A percentile compares a stretch with the other conserved stretches of the same genome.
These are phyloP conservation scores for Psilopsiagon aymara DNA, from an alignment of 2,113 vertebrate species.

Conservation along the genomic window DNA sequence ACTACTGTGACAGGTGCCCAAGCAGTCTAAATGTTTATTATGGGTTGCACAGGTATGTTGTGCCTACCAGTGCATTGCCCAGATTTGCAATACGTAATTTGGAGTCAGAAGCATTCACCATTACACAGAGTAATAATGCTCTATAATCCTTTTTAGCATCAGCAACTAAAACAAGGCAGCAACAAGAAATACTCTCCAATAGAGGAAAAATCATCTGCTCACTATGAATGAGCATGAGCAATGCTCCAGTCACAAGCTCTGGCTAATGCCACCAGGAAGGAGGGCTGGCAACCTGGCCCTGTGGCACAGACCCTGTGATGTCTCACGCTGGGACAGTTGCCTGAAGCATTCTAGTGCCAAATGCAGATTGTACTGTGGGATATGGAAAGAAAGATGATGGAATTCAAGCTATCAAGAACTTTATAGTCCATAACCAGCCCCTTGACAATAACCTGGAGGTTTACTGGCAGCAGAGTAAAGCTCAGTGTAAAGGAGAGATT, in stretches of 20 bases:
- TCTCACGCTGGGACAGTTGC: neutral
- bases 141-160: neutral
- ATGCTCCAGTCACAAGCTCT: neutral
- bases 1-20: neutral
- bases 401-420: neutral
- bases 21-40: neutral
- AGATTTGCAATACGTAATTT: neutral
- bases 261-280: neutral
- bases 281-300: neutral
- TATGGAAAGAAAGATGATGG: neutral
- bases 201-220: neutral
- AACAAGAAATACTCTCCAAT: neutral
- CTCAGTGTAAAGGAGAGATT: neutral
- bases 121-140: neutral
- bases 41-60: neutral
- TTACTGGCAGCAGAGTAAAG: neutral
- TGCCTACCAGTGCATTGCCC: neutral
- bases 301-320: neutral
- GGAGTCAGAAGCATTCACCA: neutral
- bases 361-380: neutral
- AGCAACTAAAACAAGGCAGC: neutral
- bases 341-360: neutral
- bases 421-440: neutral
- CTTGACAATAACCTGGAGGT: neutral
- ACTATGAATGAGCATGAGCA: neutral